phyloP scores from a whole-genome alignment of 2,888 invertebrate genomes.

The Eremobia ochroleuca region DNA sequence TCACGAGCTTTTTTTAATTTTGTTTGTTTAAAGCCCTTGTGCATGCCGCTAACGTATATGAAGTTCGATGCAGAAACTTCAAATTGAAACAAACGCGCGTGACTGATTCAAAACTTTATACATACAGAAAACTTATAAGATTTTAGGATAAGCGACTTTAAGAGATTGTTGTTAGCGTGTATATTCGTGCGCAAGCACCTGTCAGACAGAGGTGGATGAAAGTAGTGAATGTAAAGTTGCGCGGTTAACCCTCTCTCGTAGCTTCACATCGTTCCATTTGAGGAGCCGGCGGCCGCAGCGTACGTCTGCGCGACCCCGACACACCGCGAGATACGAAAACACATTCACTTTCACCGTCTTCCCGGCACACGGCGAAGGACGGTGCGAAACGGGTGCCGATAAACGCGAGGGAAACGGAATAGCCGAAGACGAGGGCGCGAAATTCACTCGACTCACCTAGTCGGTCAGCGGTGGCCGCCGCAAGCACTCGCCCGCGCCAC shows the following conservation, averaged over 20 bases:
- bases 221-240: constrained; percentile 84
- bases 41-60: constrained; percentile 63
- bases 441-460: constrained; percentile 87
- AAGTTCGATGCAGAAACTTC: constrained; percentile 70
- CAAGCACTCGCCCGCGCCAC: constrained; percentile 82
- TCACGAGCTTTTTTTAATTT: constrained; percentile 82
- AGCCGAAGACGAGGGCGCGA: constrained; percentile 83
- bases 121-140: constrained; percentile 52
- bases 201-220: constrained; percentile 73
- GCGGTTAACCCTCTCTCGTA: constrained; percentile 83
- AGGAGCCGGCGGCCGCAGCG: constrained; percentile 69
- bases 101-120: constrained; percentile 79
- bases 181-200: constrained; percentile 77
- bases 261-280: constrained; percentile 74
- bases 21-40: constrained; percentile 75
- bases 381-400: constrained; percentile 84
- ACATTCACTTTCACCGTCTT: constrained; percentile 84
- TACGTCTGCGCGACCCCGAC: constrained; percentile 78
- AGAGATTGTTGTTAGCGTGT: constrained; percentile 68
- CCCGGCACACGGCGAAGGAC: constrained; percentile 81
- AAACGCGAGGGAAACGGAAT: constrained; percentile 85
- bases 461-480: constrained; percentile 88
- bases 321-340: constrained; percentile 77
- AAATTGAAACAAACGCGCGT: constrained; percentile 70
- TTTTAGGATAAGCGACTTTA: constrained; percentile 72